Percentiles rank a stretch among this genome's conserved stretches.
Conservation (phyloP, 2,888 invertebrate genomes). For the Acrobasis suavella region DNA sequence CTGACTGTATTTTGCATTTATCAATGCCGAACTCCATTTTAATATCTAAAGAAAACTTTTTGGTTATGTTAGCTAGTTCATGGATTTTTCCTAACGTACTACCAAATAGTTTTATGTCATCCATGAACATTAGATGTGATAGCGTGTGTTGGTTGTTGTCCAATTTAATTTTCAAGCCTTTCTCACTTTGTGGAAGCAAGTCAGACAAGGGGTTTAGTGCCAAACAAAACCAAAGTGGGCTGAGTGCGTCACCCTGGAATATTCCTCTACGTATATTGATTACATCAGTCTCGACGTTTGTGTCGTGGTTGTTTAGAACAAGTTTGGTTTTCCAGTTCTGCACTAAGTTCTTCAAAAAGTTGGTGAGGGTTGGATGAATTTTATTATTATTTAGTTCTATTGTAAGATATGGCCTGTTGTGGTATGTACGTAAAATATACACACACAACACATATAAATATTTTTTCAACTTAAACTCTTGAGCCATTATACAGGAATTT, state of each 20-base stretch:
- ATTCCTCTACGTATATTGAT: slow-evolving; percentile 19
- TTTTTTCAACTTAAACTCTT: no score
- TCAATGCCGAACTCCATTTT: no score
- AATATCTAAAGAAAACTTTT: no score
- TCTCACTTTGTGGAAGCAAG: neutral
- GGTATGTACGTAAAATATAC: no score
- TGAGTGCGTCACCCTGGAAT: slow-evolving; percentile 15
- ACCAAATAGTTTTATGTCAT: neutral
- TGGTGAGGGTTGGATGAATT: slow-evolving; percentile 12
- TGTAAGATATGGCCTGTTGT: no score
- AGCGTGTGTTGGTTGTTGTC: neutral
- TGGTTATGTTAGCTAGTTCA: no score
- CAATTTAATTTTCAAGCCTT: neutral
- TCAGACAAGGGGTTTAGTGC: neutral
- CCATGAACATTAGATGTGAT: neutral
- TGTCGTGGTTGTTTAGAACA: neutral
- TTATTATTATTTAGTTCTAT: slow-evolving; percentile 3
- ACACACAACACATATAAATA: no score
- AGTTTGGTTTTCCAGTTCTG: slow-evolving; percentile 17
- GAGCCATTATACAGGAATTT: no score
- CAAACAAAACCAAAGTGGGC: slow-evolving; percentile 6
- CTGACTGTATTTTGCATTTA: no score
- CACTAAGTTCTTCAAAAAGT: slow-evolving; percentile 11
- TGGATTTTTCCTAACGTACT: no score
- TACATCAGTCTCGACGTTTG: neutral